Conservation (phyloP, 2,888 invertebrate species). For the Synergus laeviventris region DNA sequence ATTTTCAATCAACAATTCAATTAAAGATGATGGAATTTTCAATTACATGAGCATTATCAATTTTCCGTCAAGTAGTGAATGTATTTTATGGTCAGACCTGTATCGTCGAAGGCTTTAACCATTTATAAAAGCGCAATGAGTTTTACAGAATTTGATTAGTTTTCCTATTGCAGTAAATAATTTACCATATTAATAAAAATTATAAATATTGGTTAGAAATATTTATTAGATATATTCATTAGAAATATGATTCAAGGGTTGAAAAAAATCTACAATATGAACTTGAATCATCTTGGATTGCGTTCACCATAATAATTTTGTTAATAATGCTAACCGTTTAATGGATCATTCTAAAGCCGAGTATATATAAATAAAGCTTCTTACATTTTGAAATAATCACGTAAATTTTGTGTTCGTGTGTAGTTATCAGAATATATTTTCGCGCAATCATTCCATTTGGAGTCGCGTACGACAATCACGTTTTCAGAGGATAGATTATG, state of each 20-base stretch:
- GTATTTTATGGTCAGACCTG: neutral
- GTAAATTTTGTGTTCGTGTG: neutral
- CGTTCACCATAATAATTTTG: neutral
- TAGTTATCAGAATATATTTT: neutral
- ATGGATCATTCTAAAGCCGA: too few species aligned
- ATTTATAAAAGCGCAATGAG: neutral
- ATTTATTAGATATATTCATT: neutral
- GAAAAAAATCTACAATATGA: neutral
- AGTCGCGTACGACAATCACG: constrained; percentile 31
- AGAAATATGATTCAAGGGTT: neutral
- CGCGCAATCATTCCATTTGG: neutral
- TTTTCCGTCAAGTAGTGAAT: neutral
- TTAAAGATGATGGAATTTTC: neutral
- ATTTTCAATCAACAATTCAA: neutral
- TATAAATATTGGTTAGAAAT: neutral
- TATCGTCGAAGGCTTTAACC: neutral
- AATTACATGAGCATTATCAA: neutral
- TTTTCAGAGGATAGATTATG: constrained; percentile 62
- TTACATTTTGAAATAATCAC: neutral
- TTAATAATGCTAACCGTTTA: neutral
- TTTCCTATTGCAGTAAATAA: neutral
- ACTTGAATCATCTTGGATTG: neutral
- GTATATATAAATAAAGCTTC: too few species aligned
- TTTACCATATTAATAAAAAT: constrained; percentile 5
- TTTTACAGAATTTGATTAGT: neutral